Evolutionary conservation across 2,797 vertebrate species (phyloP).

Genomic region (Spinus olivaceus): DNA sequence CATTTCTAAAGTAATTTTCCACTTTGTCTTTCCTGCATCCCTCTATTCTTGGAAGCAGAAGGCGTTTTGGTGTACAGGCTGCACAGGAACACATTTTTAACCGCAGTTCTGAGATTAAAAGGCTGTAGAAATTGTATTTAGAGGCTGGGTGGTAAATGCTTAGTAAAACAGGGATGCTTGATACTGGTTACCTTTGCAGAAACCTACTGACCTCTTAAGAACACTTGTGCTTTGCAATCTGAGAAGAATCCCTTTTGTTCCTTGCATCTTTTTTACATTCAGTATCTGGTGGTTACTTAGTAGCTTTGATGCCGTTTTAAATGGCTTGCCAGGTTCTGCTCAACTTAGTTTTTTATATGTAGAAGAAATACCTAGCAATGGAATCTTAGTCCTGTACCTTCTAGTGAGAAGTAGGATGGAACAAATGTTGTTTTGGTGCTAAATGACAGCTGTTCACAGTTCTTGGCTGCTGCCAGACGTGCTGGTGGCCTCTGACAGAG

Average conservation of each 20-base stretch:
- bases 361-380: neutral
- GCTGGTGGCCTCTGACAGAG: neutral
- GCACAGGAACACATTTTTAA: neutral
- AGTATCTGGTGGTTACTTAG: neutral
- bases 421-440: neutral
- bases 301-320: neutral
- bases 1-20: neutral
- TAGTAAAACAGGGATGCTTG: neutral
- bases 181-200: neutral
- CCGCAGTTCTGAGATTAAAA: neutral
- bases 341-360: neutral
- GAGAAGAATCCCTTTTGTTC: neutral
- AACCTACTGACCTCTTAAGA: neutral
- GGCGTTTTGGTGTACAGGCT: neutral
- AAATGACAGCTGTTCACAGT: neutral
- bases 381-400: neutral
- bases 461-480: neutral
- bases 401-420: neutral
- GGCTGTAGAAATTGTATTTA: neutral
- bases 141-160: neutral
- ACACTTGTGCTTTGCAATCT: neutral
- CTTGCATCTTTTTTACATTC: neutral
- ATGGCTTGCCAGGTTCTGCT: neutral
- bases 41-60: neutral
- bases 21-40: neutral